Conservation (phyloP, 1,140 invertebrate genomes). For the Bombus sibiricus region DNA sequence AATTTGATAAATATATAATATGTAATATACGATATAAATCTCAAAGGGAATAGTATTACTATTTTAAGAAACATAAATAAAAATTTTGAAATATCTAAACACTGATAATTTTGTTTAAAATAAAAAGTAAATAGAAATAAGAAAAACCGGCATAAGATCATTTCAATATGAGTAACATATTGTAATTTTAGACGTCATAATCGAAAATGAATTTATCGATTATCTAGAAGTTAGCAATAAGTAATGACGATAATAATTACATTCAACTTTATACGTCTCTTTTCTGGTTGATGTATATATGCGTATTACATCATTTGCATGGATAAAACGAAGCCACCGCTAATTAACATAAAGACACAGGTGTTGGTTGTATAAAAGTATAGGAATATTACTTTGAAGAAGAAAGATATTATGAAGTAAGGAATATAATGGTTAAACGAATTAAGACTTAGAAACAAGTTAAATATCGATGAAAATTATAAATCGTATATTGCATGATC, state of each 20-base stretch:
- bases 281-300: neutral
- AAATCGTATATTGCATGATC: neutral
- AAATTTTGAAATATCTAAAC: too few species aligned
- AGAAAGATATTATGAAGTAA: neutral
- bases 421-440: neutral
- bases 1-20: too few species aligned
- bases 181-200: neutral
- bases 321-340: neutral
- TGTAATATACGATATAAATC: too few species aligned
- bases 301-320: neutral
- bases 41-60: too few species aligned
- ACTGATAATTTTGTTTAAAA: neutral
- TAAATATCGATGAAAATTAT: neutral
- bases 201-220: neutral
- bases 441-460: neutral
- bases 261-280: neutral
- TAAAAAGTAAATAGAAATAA: neutral
- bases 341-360: slow-evolving; percentile 1
- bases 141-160: neutral
- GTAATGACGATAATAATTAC: neutral
- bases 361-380: neutral
- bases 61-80: too few species aligned
- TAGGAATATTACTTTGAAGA: neutral
- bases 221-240: neutral
- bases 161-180: neutral